Conservation (phyloP, 2,888 invertebrate species). For the Pyralis farinalis region DNA sequence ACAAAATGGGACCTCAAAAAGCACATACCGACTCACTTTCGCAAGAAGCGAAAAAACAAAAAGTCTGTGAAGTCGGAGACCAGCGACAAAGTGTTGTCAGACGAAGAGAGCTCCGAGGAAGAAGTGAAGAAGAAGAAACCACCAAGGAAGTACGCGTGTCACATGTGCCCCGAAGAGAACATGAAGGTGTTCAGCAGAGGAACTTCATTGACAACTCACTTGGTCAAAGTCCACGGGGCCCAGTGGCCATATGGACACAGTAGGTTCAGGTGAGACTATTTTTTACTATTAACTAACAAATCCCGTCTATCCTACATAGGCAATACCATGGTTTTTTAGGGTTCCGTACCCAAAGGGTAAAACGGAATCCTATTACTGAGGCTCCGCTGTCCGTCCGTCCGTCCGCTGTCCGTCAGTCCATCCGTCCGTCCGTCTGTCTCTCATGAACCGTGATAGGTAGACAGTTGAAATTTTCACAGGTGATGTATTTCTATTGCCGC, state of each 20-base stretch:
- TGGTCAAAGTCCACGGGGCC: slow-evolving; percentile 86
- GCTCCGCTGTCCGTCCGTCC: no score
- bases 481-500: no score
- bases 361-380: no score
- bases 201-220: slow-evolving; percentile 84
- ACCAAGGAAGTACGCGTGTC: slow-evolving; percentile 81
- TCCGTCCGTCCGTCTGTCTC: no score
- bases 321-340: no score
- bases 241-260: slow-evolving; percentile 89
- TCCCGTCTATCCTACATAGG: no score
- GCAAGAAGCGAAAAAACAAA: slow-evolving; percentile 25
- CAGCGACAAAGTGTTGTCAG: slow-evolving; percentile 29
- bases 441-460: no score
- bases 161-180: slow-evolving; percentile 84
- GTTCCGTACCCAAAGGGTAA: no score
- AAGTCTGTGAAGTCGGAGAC: neutral
- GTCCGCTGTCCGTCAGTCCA: no score
- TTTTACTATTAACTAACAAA: no score
- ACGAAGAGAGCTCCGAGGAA: slow-evolving; percentile 38
- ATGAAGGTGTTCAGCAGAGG: slow-evolving; percentile 83
- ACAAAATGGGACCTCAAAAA: slow-evolving; percentile 80
- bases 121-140: slow-evolving; percentile 39
- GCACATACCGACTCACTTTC: slow-evolving; percentile 74
- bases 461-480: no score
- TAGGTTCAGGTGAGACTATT: slow-evolving; percentile 84